phyloP scores from a whole-genome alignment of 2,797 vertebrate genomes.

The Cryptoprocta ferox region DNA sequence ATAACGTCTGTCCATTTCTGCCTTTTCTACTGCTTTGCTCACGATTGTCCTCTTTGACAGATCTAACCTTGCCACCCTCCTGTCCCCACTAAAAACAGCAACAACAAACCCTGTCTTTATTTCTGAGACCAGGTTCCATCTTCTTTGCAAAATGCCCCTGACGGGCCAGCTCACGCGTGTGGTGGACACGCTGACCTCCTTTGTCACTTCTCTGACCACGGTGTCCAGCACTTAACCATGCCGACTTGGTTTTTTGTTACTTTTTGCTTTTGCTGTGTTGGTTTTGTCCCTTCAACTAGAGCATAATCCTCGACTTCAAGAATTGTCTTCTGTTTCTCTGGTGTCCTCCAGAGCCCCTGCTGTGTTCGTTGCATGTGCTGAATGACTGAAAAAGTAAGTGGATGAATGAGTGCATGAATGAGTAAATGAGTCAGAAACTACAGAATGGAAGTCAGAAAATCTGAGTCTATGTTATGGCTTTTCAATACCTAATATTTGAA shows the following conservation, averaged over 20 bases:
- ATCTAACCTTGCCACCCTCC: neutral
- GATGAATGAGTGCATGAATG: neutral
- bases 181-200: neutral
- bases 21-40: neutral
- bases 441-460: neutral
- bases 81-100: neutral
- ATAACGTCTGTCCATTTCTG: neutral
- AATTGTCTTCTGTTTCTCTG: neutral
- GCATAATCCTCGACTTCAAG: neutral
- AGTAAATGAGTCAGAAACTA: neutral
- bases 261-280: neutral
- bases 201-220: neutral
- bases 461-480: neutral
- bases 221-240: too few species aligned
- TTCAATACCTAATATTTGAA: neutral
- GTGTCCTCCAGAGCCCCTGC: neutral
- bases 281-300: neutral
- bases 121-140: neutral
- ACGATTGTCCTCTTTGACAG: neutral
- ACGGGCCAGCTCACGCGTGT: too few species aligned
- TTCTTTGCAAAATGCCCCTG: neutral
- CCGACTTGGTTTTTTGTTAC: neutral
- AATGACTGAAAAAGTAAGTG: neutral
- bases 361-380: neutral
- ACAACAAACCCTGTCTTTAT: neutral